A percentile compares a stretch with the other conserved stretches of the same genome.
Evolutionary conservation across 2,888 invertebrate species (phyloP).

Genomic region (Archips crataeganus): DNA sequence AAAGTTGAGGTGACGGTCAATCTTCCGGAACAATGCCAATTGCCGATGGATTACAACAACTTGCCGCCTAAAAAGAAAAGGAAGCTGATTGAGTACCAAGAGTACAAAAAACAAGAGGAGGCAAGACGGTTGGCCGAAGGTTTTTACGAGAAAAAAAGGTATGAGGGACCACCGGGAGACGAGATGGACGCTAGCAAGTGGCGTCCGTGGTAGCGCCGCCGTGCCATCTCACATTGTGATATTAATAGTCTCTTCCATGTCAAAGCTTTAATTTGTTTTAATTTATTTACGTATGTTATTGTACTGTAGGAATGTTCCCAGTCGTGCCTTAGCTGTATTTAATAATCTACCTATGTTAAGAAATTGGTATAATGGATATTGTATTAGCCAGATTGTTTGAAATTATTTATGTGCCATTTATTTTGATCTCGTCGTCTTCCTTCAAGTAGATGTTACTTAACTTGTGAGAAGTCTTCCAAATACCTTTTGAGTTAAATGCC

Average conservation of each 20-base stretch:
- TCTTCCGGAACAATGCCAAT: slow-evolving; percentile 81
- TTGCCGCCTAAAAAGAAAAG: slow-evolving; percentile 84
- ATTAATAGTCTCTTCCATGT: slow-evolving; percentile 79
- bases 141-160: slow-evolving; percentile 74
- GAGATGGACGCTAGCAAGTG: slow-evolving; percentile 73
- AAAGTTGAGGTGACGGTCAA: slow-evolving; percentile 65
- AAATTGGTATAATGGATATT: slow-evolving; percentile 23
- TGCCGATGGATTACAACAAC: slow-evolving; percentile 82
- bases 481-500: slow-evolving; percentile 14
- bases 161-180: slow-evolving; percentile 66
- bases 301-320: slow-evolving; percentile 44
- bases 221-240: slow-evolving; percentile 68
- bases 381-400: slow-evolving; percentile 48
- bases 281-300: slow-evolving; percentile 59
- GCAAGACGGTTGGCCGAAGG: slow-evolving; percentile 75
- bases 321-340: slow-evolving; percentile 58
- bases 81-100: slow-evolving; percentile 83
- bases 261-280: slow-evolving; percentile 84
- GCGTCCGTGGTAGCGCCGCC: slow-evolving; percentile 74
- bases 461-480: slow-evolving; percentile 53
- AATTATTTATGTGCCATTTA: slow-evolving; percentile 71
- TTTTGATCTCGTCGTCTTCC: slow-evolving; percentile 79
- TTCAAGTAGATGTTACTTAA: slow-evolving; percentile 44
- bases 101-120: slow-evolving; percentile 83
- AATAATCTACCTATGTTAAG: slow-evolving; percentile 36